Conservation (phyloP, 1,140 invertebrate genomes). For the Eriocheir sinensis region DNA sequence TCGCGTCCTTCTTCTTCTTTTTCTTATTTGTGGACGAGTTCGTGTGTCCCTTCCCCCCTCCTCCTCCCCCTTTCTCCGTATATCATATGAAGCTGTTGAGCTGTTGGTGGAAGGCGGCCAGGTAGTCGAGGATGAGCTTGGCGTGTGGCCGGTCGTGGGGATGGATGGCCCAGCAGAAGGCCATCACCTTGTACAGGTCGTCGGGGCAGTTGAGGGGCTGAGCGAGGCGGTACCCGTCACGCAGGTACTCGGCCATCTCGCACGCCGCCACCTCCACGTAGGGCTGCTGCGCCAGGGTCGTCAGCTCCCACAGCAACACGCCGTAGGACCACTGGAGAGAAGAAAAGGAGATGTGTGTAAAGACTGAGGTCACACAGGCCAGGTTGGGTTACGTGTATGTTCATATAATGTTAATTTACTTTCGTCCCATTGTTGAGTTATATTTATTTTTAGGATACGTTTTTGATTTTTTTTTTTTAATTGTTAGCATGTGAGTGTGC, state of each 20-base stretch:
- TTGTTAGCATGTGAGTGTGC: no score
- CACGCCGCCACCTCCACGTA: conserved; percentile 95
- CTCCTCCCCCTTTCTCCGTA: conserved; percentile 50
- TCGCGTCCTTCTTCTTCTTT: conserved; percentile 42
- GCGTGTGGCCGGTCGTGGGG: conserved; percentile 88
- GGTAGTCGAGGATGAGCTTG: conserved; percentile 67
- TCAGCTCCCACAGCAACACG: conserved; percentile 96
- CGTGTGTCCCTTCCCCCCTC: conserved; percentile 47
- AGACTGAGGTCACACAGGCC: no score
- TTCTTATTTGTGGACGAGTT: conserved; percentile 2
- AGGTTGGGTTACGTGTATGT: no score
- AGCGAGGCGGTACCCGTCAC: conserved; percentile 93
- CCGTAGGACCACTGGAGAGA: conserved; percentile 95
- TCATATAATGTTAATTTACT: no score
- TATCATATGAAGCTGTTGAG: conserved; percentile 69
- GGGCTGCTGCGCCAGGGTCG: conserved; percentile 94
- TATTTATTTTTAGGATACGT: no score
- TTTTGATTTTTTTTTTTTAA: no score
- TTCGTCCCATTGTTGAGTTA: no score
- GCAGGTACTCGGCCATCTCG: conserved; percentile 92
- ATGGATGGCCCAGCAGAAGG: conserved; percentile 93
- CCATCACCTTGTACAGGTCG: conserved; percentile 83
- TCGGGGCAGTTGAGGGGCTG: conserved; percentile 97
- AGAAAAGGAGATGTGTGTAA: no score
- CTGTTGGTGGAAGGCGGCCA: conserved; percentile 63